Base-by-base conservation (phyloP, 2,888 invertebrate species). In the Lampropteryx suffumata region DNA sequence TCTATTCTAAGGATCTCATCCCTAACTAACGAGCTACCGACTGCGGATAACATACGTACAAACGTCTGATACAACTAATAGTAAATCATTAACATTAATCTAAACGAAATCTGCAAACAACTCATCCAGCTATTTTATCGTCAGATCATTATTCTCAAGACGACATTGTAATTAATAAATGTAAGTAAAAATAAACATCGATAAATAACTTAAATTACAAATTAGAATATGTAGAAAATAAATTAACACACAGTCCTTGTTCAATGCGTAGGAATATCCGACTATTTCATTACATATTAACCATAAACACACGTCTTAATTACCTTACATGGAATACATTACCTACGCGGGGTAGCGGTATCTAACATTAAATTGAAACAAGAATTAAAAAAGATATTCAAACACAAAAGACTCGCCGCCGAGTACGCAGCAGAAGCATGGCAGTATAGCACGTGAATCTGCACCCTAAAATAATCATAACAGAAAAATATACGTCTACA, bases 181-280 rank as follows among this genome's bases (percentile, higher is more conserved):
- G 74, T 61, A 64, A 67, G 62, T 71, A 73, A 76, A 26, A 48
- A 66, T 80, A 79, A 80, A 81, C 77, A 71, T 73, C 73, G 82
- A 85, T 84, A 87, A 86, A 88, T 88, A 87, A 88, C 83, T 88
- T 87, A 89, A 73, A 80, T 75, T 75, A 74, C 70, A 74, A 71
- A 73, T 70, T 6, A 37, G 13, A 77, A 75, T 59, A 68, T 68
- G 78, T 77, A 82, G 73, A 80, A 78, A 89, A 89, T 89, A 88
- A 89, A 87, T 88, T 84, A 89, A 86, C 85, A 82, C 79, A 81
- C 76, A 87, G 83, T 88, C 84, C 82, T 86, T 77, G 84, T 88
- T 84, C 85, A 84, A 85, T 82, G 84, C 79, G 73, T 74, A 79
- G 73, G 78, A 78, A 82, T 84, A 84, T 74, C 73, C 71, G 74